Evolutionary conservation across 2,888 invertebrate species (phyloP), one percentile per base, ranked within the genome.

Genomic region (Pseudococcus viburni): DNA sequence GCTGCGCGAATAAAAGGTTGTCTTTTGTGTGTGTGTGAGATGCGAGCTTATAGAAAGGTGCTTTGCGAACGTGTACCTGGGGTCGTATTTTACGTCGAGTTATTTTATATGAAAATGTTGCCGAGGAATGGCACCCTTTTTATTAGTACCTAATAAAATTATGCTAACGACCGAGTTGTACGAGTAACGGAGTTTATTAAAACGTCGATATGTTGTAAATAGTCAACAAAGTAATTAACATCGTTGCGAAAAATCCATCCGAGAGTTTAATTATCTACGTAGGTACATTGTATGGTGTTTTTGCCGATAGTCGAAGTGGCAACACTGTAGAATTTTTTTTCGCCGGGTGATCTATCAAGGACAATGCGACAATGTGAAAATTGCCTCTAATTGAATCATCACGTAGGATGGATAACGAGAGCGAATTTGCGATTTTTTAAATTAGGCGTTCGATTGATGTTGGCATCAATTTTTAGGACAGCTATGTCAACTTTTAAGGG

Each of bases 301-400:
- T 64, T 19, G 8, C n/a, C 6, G 8, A 42, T 17, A 55, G 59
- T 73, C 0, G 33, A 33, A 17, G 17, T 83, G 80, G 46, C 80
- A 46, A 83, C 80, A 83, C 46, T 83, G 80, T 4, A 19, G 46
- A 83, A 83, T 33, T 83, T 83, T 83, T 77, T 77, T 77, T 39
- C 33, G 17, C 0, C 17, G 9, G 42, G 3, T 17, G 22, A 22
- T 17, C 46, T 46, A n/a, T 42, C 80, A 46, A 83, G 80, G 80
- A 83, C 80, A 19, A 2, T 4, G 33, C 73, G 33, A 73, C 33
- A 33, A 83, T 46, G 80, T 46, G 46, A 83, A 83, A 83, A 83
- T 83, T 83, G 46, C 46, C 46, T 46, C 7, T 83, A 83, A 83
- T 83, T 83, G 80, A 46, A 83, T 46, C 46, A 15, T 19, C 17